phyloP scores from a whole-genome alignment of 2,888 invertebrate genomes.

The Antheraea yamamai region DNA sequence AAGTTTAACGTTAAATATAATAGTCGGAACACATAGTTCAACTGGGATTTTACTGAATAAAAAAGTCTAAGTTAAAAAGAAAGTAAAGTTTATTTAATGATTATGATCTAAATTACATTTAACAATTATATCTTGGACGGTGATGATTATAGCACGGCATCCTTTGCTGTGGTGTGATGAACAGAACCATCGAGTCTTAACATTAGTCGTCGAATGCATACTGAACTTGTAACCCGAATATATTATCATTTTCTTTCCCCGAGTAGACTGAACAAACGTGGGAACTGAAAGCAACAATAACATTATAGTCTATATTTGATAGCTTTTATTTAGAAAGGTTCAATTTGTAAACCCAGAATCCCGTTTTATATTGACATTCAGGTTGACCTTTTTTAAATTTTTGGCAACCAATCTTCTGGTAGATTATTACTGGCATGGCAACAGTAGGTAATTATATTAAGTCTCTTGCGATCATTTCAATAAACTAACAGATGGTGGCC shows the following conservation, averaged over 20 bases:
- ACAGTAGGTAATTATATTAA: too few species aligned
- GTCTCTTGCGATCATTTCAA: too few species aligned
- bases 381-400: too few species aligned
- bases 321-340: too few species aligned
- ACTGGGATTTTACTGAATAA: background rate
- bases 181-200: constrained; percentile 26
- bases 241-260: constrained; percentile 18
- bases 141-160: background rate
- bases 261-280: constrained; percentile 2
- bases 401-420: too few species aligned
- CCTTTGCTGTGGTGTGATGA: background rate
- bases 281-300: background rate
- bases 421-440: too few species aligned
- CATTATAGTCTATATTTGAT: background rate
- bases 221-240: constrained; percentile 22
- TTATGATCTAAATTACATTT: background rate
- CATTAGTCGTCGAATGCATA: constrained; percentile 12
- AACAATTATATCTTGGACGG: background rate
- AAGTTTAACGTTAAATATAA: background rate
- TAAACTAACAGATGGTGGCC: too few species aligned
- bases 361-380: too few species aligned
- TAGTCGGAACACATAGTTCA: background rate
- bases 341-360: too few species aligned
- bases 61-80: background rate
- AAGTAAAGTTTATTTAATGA: background rate